Conservation (phyloP, 2,113 vertebrate genomes). For the Zosterops pallidus region DNA sequence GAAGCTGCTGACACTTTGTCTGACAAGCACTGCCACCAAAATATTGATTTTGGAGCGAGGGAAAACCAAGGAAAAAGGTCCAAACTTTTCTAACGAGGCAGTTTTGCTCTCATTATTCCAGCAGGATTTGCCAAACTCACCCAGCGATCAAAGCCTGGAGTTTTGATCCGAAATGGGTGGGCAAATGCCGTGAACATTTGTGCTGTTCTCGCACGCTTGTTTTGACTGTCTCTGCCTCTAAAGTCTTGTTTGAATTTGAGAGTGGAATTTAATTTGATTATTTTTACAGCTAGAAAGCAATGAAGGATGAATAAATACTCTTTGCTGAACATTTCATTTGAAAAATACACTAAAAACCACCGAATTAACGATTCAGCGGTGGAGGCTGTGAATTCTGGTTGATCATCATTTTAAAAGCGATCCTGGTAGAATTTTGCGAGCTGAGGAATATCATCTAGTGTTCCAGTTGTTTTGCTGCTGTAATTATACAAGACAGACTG, state of each 20-base stretch:
- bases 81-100: not conserved
- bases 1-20: not conserved
- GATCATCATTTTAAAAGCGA: not conserved
- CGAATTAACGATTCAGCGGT: not conserved
- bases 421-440: not conserved
- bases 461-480: not conserved
- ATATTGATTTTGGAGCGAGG: not conserved
- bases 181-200: not conserved
- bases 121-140: not conserved
- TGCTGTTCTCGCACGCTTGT: not conserved
- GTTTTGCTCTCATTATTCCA: not conserved
- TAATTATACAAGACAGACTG: not conserved
- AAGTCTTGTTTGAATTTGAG: slow-evolving; percentile 13
- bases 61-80: not conserved
- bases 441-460: not conserved
- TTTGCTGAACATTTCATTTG: slow-evolving; percentile 46
- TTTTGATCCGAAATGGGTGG: not conserved
- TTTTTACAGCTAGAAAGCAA: slow-evolving; percentile 37
- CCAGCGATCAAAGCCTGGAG: not conserved
- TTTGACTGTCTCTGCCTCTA: slow-evolving; percentile 5
- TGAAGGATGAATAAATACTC: slow-evolving; percentile 8
- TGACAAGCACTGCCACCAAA: not conserved
- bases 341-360: slow-evolving; percentile 18
- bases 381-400: slow-evolving; percentile 31
- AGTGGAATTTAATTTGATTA: slow-evolving; percentile 21